phyloP scores from a whole-genome alignment of 1,140 invertebrate genomes.

The Samia ricini region DNA sequence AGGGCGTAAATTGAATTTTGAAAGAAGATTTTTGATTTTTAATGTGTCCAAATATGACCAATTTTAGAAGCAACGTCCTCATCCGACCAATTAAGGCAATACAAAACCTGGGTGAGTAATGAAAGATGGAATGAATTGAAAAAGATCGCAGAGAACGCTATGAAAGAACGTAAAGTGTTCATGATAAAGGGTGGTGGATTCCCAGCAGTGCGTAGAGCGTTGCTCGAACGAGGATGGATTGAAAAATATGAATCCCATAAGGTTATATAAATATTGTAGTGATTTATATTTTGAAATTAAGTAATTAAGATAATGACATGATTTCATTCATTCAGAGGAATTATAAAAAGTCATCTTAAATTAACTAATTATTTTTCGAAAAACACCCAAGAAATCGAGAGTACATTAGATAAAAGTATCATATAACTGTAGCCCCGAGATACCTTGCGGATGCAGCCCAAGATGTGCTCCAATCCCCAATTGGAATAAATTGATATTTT shows the following conservation, averaged over 20 bases:
- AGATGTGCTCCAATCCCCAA: no score
- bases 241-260: conserved; percentile 81
- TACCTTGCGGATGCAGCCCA: no score
- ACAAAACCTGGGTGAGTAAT: conserved; percentile 65
- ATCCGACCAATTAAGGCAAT: conserved; percentile 66
- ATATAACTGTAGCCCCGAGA: no score
- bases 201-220: conserved; percentile 75
- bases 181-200: conserved; percentile 77
- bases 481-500: no score
- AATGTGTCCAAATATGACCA: background rate
- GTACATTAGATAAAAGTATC: no score
- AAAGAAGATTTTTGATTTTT: no score
- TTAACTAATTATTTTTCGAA: background rate
- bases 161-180: conserved; percentile 73
- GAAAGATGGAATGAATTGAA: conserved; percentile 75
- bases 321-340: no score
- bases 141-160: conserved; percentile 69
- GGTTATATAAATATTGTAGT: no score
- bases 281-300: no score
- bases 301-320: no score
- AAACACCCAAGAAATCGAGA: background rate
- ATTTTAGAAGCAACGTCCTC: conserved; percentile 42
- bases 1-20: no score
- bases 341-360: background rate
- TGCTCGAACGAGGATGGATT: conserved; percentile 80